Percentiles rank a stretch among this genome's conserved stretches.
These are phyloP conservation scores for Cryptops parisi DNA, from an alignment of 2,888 invertebrate species.

Conservation along the genomic window DNA sequence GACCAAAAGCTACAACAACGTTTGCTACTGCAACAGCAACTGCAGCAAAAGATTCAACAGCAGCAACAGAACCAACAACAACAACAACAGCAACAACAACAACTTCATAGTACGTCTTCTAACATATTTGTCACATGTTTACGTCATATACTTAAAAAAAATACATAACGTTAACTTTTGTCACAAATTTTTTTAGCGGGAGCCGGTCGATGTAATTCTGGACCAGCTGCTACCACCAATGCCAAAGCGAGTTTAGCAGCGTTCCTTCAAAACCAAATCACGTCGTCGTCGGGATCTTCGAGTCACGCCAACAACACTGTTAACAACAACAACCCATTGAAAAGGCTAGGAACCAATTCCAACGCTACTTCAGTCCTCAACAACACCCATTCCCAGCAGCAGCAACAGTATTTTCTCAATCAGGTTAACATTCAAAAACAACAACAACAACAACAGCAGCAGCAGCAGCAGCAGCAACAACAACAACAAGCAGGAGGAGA, in stretches of 20 bases:
- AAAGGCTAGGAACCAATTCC: conserved; percentile 6
- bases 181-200: too few species aligned
- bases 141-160: neutral
- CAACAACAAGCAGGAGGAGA: too few species aligned
- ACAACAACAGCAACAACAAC: neutral
- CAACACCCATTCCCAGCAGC: too few species aligned
- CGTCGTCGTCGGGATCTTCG: neutral
- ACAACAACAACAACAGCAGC: neutral
- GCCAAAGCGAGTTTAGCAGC: conserved; percentile 22
- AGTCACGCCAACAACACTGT: too few species aligned
- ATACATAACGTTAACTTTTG: too few species aligned
- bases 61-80: too few species aligned
- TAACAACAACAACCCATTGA: conserved; percentile 5
- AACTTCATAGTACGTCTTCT: neutral
- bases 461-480: conserved; percentile 7
- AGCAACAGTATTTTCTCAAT: conserved; percentile 13
- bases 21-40: conserved; percentile 37
- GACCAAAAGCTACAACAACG: conserved; percentile 56
- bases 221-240: conserved; percentile 14
- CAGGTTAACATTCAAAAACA: conserved; percentile 18
- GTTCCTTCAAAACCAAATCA: conserved; percentile 20
- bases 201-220: neutral
- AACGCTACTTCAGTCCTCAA: neutral
- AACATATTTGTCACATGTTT: neutral
- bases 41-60: conserved; percentile 31